Conservation (phyloP, 2,797 vertebrate species). For the Notoglanidium macrostoma region DNA sequence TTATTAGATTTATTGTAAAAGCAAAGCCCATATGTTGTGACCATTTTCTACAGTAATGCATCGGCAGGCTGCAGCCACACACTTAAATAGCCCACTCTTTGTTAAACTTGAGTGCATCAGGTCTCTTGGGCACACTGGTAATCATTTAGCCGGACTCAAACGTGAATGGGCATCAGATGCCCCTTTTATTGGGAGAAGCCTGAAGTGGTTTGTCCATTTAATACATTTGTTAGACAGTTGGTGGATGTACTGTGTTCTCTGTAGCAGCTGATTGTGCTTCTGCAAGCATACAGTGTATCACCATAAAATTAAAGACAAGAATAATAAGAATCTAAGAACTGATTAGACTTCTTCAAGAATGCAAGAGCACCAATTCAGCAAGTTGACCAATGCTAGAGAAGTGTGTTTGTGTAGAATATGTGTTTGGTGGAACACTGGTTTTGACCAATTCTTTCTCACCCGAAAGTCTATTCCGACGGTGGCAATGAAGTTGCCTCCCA, state of each 20-base stretch:
- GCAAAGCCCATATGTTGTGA: background rate
- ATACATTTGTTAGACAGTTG: conserved; percentile 21
- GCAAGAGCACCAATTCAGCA: background rate
- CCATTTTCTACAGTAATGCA: conserved; percentile 10
- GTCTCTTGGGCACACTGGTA: conserved; percentile 21
- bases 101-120: conserved; percentile 24
- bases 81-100: background rate
- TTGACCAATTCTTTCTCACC: conserved; percentile 78
- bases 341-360: background rate
- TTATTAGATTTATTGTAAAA: background rate
- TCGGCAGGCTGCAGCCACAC: background rate
- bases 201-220: conserved; percentile 34
- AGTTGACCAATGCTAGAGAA: background rate
- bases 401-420: background rate
- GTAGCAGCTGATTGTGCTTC: conserved; percentile 24
- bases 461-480: conserved; percentile 99
- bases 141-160: conserved; percentile 44
- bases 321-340: background rate
- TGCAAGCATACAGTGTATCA: background rate
- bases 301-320: background rate
- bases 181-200: conserved; percentile 31
- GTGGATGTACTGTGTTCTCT: background rate
- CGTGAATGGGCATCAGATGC: conserved; percentile 38
- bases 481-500: conserved; percentile 96
- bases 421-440: conserved; percentile 6